A percentile compares a stretch with the other conserved stretches of the same genome.
Conservation (phyloP, 2,113 vertebrate genomes). For the Dicentrarchus labrax region DNA sequence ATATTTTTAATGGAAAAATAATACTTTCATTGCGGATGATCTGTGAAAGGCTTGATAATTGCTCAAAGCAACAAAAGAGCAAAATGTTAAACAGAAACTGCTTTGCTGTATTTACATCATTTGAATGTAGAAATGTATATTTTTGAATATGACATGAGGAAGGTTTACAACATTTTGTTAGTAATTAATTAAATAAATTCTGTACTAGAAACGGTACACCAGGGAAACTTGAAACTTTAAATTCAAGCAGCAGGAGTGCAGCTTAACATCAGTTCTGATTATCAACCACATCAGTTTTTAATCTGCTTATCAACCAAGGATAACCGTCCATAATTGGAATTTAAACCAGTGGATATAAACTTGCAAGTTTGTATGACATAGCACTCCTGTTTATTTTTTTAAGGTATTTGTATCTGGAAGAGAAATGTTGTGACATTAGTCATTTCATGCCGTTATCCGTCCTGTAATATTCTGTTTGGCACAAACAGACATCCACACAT, state of each 20-base stretch:
- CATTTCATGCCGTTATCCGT: background rate
- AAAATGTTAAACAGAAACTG: constrained; percentile 21
- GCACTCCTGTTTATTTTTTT: constrained; percentile 14
- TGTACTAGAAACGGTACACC: constrained; percentile 12
- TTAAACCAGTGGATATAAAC: constrained; percentile 7
- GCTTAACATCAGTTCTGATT: constrained; percentile 6
- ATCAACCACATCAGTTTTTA: constrained; percentile 20
- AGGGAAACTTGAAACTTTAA: constrained; percentile 27
- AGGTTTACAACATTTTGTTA: constrained; percentile 50
- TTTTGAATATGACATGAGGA: constrained; percentile 48
- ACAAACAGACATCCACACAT: background rate
- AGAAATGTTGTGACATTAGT: constrained; percentile 2
- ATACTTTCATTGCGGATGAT: constrained; percentile 10
- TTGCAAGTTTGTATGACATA: constrained; percentile 28
- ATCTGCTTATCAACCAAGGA: constrained; percentile 7
- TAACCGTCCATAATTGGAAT: background rate
- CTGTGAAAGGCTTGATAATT: constrained; percentile 21
- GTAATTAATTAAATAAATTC: constrained; percentile 19
- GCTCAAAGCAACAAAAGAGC: constrained; percentile 3
- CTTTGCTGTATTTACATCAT: constrained; percentile 47
- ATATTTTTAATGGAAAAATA: constrained; percentile 18
- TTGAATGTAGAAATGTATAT: constrained; percentile 64
- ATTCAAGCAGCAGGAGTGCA: constrained; percentile 5
- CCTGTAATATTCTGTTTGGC: constrained; percentile 19
- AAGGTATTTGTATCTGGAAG: background rate